Evolutionary conservation across 1,140 invertebrate genomes (phyloP), one percentile per base, ranked within the genome.

Genomic region (Drosophila kanapiae): DNA sequence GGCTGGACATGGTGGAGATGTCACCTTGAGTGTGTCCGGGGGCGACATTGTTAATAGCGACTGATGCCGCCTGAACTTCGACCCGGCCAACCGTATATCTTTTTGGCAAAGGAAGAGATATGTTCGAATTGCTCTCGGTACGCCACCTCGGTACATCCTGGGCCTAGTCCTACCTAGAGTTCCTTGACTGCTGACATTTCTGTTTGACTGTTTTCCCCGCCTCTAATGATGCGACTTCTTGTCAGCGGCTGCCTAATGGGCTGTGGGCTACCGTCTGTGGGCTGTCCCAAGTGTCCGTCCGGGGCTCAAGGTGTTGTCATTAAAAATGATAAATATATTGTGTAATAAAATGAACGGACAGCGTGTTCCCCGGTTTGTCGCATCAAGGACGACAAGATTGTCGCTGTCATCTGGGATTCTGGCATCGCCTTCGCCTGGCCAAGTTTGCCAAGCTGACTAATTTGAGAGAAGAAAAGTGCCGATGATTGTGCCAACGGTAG

Each of bases 311-410:
- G 80, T 82, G 80, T 82, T 78, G 80, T 67, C 80, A 82, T 82
- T 82, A 74, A 82, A 81, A 82, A 82, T 82, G 79, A 82, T 82
- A 82, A 82, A 82, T 82, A 82, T 56, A 60, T 72, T 64, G 74
- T 43, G 60, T 27, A 75, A 80, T 75, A 78, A 75, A 79, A 75
- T 75, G 58, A 43, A 58, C 56, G 56, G 56, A 58, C 56, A 56
- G 35, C 53, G 35, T 38, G 18, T 56, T 56, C 18, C 35, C 49
- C 53, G 35, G 18, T 16, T 54, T 37, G 51, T 54, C 33, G 51
- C 35, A 38, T 56, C 53, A 56, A 38, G 53, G 53, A 56, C 53
- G 53, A 56, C 53, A 56, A 56, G 53, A 56, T 56, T 56, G 53
- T 38, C 14, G 3, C 53, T 56, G 53, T 56, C 53, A 45, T 45